A percentile compares a stretch with the other conserved stretches of the same genome.
phyloP scores from a whole-genome alignment of 2,888 invertebrate species.

The Chironomus tentans region DNA sequence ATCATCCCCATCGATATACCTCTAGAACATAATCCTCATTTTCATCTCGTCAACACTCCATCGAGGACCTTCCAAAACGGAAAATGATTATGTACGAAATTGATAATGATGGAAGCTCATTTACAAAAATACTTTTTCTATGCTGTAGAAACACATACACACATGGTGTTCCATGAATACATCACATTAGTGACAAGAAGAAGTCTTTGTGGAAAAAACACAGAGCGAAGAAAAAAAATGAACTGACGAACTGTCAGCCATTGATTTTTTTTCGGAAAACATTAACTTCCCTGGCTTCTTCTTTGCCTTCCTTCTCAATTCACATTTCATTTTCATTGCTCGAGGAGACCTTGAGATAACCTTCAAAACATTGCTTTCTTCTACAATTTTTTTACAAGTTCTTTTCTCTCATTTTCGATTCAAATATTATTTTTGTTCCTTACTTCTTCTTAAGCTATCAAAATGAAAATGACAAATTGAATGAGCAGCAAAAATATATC shows the following conservation, averaged over 20 bases:
- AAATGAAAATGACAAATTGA: constrained; percentile 4
- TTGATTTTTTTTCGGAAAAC: neutral
- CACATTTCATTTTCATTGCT: neutral
- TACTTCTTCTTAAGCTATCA: neutral
- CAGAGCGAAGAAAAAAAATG: neutral
- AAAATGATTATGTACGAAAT: too few species aligned
- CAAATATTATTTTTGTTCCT: neutral
- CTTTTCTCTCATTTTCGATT: neutral
- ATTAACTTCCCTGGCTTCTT: neutral
- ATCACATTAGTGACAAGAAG: too few species aligned
- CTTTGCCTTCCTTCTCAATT: neutral
- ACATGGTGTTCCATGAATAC: too few species aligned
- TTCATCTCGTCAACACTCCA: too few species aligned
- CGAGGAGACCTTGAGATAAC: constrained; percentile 7
- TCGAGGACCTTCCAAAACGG: too few species aligned
- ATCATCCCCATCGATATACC: too few species aligned
- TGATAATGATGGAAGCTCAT: too few species aligned
- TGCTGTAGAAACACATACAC: too few species aligned
- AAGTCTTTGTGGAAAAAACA: too few species aligned
- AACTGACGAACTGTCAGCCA: neutral
- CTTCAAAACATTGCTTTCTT: neutral
- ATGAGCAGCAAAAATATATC: neutral
- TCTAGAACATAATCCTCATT: too few species aligned
- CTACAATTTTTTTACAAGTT: too few species aligned
- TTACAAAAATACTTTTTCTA: too few species aligned